These are phyloP conservation scores for Mormoops blainvillei DNA, from an alignment of 2,113 vertebrate species.

Conservation along the genomic window DNA sequence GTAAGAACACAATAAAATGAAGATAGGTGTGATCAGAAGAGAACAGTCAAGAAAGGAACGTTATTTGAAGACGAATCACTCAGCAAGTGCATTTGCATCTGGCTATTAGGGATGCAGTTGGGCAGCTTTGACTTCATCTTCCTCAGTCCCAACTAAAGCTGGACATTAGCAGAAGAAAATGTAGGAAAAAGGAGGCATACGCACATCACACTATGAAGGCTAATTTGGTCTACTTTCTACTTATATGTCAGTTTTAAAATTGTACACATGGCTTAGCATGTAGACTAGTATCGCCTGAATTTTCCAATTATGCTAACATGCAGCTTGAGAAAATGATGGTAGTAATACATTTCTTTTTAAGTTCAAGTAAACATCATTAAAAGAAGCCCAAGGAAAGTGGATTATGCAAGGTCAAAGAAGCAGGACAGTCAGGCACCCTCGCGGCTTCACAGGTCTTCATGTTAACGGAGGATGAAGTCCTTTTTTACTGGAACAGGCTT, in stretches of 20 bases:
- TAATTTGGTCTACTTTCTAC: not conserved
- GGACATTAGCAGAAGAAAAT: not conserved
- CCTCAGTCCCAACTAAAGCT: not conserved
- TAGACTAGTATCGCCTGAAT: not conserved
- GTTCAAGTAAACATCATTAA: constrained; percentile 59
- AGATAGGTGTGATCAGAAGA: not conserved
- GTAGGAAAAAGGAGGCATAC: not conserved
- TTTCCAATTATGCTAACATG: constrained; percentile 13
- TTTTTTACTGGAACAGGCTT: not conserved
- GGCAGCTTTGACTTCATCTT: not conserved
- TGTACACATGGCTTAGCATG: not conserved
- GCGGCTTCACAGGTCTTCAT: not conserved
- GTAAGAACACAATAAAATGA: not conserved
- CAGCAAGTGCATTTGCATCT: not conserved
- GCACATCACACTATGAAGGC: not conserved
- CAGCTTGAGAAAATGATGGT: constrained; percentile 37
- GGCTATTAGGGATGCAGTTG: not conserved
- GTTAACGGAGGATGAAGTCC: not conserved
- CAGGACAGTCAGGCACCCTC: not conserved
- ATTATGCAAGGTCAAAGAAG: not conserved
- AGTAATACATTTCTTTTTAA: not conserved
- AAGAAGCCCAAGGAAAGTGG: not conserved
- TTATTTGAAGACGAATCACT: not conserved
- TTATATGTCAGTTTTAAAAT: not conserved
- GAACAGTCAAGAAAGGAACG: not conserved